Conservation (phyloP, 2,797 vertebrate species). For the Periparus ater region DNA sequence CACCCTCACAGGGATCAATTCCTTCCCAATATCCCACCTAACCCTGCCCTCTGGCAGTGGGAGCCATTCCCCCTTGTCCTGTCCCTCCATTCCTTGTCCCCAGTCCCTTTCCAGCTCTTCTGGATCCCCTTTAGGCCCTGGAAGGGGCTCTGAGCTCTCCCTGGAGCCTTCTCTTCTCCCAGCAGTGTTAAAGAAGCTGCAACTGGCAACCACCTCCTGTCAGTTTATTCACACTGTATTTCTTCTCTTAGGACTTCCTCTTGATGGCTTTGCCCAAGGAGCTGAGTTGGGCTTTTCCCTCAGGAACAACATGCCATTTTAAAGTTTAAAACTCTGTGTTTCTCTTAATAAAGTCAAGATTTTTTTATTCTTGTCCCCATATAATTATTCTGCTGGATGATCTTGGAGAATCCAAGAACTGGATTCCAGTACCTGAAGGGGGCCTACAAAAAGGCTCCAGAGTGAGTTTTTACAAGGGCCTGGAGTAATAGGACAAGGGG, state of each 20-base stretch:
- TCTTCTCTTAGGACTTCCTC: neutral
- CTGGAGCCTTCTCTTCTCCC: neutral
- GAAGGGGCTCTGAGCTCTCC: neutral
- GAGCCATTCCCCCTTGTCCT: neutral
- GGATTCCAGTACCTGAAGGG: neutral
- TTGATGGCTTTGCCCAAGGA: neutral
- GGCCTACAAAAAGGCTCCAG: neutral
- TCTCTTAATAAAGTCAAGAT: neutral
- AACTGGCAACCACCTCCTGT: neutral
- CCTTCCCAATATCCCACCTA: too few species aligned
- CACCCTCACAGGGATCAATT: rapidly evolving
- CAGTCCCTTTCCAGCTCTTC: neutral
- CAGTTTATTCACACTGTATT: neutral
- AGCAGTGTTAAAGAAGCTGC: neutral
- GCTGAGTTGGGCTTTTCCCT: neutral
- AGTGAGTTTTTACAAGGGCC: neutral
- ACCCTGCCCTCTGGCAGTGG: rapidly evolving
- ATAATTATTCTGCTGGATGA: neutral
- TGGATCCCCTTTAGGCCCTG: neutral
- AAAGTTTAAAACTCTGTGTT: neutral
- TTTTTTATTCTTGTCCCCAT: neutral
- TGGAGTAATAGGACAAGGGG: neutral
- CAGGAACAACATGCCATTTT: neutral
- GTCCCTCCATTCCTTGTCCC: neutral
- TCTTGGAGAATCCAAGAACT: neutral